Conservation (phyloP, 92 coral and sea anemone genomes). For the Siderastrea siderea region DNA sequence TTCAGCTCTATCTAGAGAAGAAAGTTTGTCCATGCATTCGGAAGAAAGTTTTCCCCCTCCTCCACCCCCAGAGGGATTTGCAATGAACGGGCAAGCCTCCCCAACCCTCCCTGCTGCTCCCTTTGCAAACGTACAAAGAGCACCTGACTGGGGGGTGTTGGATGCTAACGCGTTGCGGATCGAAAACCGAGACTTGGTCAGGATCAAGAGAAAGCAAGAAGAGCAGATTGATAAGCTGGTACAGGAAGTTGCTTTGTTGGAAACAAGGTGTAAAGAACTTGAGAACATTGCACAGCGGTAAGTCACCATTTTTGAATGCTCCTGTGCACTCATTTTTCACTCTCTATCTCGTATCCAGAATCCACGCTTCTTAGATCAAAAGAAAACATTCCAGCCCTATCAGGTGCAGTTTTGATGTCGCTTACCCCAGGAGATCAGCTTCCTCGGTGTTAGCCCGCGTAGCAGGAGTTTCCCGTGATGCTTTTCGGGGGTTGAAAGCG, state of each 20-base stretch:
- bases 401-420: too few species aligned
- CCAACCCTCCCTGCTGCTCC: slow-evolving; percentile 24
- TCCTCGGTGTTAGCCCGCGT: neutral
- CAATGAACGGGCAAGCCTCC: slow-evolving; percentile 23
- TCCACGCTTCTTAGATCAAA: neutral
- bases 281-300: slow-evolving; percentile 62
- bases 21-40: slow-evolving; percentile 2
- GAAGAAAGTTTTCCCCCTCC: slow-evolving; percentile 37
- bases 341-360: neutral
- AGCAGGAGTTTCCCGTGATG: neutral
- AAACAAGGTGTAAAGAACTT: slow-evolving; percentile 63
- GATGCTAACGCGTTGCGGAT: slow-evolving; percentile 59
- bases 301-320: neutral
- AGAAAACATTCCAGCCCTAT: neutral
- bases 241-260: slow-evolving; percentile 72
- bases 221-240: slow-evolving; percentile 78
- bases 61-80: slow-evolving; percentile 17
- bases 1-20: slow-evolving; percentile 1
- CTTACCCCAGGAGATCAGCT: too few species aligned
- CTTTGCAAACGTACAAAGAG: neutral
- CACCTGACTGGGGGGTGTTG: slow-evolving; percentile 30
- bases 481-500: neutral
- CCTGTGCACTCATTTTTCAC: neutral
- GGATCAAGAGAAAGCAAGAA: slow-evolving; percentile 73
- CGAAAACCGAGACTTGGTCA: slow-evolving; percentile 68